Evolutionary conservation across 1,140 invertebrate species (phyloP), one percentile per base, ranked within the genome.

Genomic region (Drosophila ogumai): DNA sequence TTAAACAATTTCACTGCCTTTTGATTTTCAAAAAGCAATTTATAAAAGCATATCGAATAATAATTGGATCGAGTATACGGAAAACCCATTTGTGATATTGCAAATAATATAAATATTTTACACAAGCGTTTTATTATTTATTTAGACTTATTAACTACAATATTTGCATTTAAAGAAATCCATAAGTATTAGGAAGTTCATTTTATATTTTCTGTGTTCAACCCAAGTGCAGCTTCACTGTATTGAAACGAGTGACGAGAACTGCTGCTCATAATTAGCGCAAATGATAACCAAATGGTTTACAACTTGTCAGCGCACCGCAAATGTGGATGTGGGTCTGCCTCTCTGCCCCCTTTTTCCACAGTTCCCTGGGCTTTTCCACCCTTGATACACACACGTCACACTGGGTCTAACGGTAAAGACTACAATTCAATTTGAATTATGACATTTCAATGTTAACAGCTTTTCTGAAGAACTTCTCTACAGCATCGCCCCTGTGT

Each of bases 391-490:
- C 34, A 55, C 50, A 46, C 15, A 46, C 44, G 36, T 54, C 59
- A 58, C 49, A 25, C n/a, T 17, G 52, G 4, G 13, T 13, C 15
- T 54, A 88, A 88, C 84, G 76, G 84, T 72, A 91, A 87, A 82
- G 80, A 87, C 82, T 79, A 87, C 87, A 81, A 87, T 88, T 91
- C 82, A 84, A 91, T 91, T 74, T 84, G 38, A 88, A 77, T 91
- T 91, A 91, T 91, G 87, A 91, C 87, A 91, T 79, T 91, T 91
- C 87, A 91, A 91, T 91, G 87, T 76, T 67, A 91, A 91, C 87
- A 38, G 63, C 79, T 82, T 87, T 81, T 67, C 76, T 5, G 15
- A 49, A 41, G 36, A 72, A 56, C 36, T 71, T 69, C 63, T 34
- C 44, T 34, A 44, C 50, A 50, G 10, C 50, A 55, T 55, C 50